These are phyloP conservation scores for Eilema caniola DNA, from an alignment of 2,888 invertebrate species.

Conservation along the genomic window DNA sequence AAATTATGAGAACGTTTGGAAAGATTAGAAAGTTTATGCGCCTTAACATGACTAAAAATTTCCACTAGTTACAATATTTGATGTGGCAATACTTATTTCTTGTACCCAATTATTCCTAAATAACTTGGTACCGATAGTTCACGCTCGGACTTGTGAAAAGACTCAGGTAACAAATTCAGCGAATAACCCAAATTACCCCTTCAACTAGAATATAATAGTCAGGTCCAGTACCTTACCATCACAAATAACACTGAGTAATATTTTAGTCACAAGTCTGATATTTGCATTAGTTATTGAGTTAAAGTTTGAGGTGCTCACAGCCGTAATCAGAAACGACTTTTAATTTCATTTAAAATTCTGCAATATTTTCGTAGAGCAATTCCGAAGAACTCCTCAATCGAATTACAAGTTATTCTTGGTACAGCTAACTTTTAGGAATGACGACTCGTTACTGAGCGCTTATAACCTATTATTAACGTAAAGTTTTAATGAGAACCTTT, in stretches of 20 bases:
- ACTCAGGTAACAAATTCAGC: not conserved
- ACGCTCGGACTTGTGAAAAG: not conserved
- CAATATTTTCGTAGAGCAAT: slow-evolving; percentile 3
- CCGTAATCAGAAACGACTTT: not conserved
- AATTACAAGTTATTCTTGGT: slow-evolving; percentile 11
- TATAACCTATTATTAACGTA: slow-evolving; percentile 3
- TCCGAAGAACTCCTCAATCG: slow-evolving; percentile 10
- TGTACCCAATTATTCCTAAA: no score
- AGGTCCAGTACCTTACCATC: not conserved
- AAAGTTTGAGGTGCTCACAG: not conserved
- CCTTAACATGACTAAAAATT: not conserved
- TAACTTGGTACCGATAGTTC: no score
- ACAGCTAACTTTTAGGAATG: slow-evolving; percentile 1
- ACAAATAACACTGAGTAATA: not conserved
- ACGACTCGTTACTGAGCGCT: not conserved
- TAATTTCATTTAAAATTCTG: not conserved
- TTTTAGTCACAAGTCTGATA: not conserved
- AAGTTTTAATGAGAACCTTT: not conserved
- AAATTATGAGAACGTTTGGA: not conserved
- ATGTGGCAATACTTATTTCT: no score
- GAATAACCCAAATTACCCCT: not conserved
- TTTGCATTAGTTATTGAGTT: not conserved
- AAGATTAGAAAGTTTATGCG: not conserved
- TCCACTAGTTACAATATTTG: no score
- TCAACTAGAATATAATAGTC: not conserved